Evolutionary conservation across 1,140 invertebrate genomes (phyloP).

Genomic region (Belonocnema kinseyi): DNA sequence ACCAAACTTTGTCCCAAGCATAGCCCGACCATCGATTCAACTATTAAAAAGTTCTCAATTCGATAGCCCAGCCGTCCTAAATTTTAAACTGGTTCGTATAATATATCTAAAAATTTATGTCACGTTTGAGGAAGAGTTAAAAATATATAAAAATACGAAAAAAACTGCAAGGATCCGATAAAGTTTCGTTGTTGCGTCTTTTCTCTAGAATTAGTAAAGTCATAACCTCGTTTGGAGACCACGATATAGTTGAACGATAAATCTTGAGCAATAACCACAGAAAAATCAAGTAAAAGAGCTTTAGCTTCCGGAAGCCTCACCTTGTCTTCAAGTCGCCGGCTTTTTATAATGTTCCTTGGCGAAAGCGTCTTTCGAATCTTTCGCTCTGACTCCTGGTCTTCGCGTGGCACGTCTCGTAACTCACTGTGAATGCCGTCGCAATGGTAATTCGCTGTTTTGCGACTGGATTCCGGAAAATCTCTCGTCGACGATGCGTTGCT

Average conservation of each 20-base stretch:
- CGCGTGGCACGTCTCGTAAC: not conserved
- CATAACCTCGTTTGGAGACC: constrained; percentile 6
- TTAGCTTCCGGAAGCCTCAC: not conserved
- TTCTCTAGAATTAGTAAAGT: not conserved
- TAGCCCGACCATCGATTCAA: no score
- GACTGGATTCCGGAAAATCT: constrained; percentile 56
- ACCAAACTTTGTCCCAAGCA: no score
- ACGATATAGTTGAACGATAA: not conserved
- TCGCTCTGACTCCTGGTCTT: not conserved
- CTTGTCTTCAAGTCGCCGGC: not conserved
- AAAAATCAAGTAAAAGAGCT: not conserved
- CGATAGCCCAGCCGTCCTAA: no score
- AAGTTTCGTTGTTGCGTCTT: not conserved
- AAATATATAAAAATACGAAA: not conserved
- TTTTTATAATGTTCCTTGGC: not conserved
- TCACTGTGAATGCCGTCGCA: constrained; percentile 28
- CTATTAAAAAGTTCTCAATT: no score
- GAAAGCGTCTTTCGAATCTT: constrained; percentile 10
- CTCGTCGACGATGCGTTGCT: constrained; percentile 42
- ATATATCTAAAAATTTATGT: no score
- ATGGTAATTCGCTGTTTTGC: constrained; percentile 58
- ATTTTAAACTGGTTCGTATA: no score
- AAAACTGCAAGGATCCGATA: not conserved
- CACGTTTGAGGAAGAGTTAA: not conserved
- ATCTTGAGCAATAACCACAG: constrained; percentile 13